phyloP scores from a whole-genome alignment of 2,888 invertebrate species.

The Pycnomerus fuliginosus region DNA sequence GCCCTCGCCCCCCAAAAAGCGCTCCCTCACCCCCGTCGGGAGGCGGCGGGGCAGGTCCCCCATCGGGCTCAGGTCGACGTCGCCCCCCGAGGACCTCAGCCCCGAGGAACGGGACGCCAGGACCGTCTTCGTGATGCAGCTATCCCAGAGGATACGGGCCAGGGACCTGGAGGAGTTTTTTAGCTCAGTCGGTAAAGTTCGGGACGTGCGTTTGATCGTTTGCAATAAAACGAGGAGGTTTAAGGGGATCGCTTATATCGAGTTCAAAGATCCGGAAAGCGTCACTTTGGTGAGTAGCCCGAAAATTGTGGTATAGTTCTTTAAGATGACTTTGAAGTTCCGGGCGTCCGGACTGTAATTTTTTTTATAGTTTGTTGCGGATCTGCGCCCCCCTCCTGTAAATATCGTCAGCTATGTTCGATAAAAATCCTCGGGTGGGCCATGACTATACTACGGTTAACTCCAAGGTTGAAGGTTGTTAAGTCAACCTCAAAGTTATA shows the following conservation, averaged over 20 bases:
- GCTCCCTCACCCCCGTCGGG: conserved; percentile 30
- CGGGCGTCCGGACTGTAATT: too few species aligned
- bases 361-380: too few species aligned
- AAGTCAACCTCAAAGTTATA: too few species aligned
- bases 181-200: conserved; percentile 96
- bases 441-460: too few species aligned
- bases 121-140: conserved; percentile 98
- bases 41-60: conserved; percentile 41
- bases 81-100: conserved; percentile 73
- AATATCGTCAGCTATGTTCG: too few species aligned
- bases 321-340: not conserved
- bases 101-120: conserved; percentile 98
- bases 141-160: conserved; percentile 90
- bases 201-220: conserved; percentile 97
- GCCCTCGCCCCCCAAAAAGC: conserved; percentile 24
- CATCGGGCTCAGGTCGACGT: conserved; percentile 56
- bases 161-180: conserved; percentile 98
- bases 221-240: conserved; percentile 98
- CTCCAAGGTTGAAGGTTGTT: too few species aligned
- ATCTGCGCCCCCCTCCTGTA: too few species aligned
- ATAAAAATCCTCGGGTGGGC: too few species aligned
- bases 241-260: conserved; percentile 99
- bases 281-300: conserved; percentile 79
- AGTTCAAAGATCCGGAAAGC: conserved; percentile 97
- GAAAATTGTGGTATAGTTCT: conserved; percentile 6